Conservation (phyloP, 2,888 invertebrate species). For the Drosophila birchii region DNA sequence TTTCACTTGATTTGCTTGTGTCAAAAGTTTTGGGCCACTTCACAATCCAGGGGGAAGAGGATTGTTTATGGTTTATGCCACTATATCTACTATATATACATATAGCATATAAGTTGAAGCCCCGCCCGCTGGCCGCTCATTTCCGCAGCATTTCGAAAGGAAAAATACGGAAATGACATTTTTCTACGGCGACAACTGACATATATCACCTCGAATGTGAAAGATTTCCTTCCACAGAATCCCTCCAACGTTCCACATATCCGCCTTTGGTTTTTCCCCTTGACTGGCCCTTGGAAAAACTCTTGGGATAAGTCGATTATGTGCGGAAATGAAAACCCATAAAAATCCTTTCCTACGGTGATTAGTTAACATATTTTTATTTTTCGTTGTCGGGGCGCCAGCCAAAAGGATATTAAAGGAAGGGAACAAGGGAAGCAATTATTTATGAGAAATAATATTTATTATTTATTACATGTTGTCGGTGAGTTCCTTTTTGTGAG, state of each 20-base stretch:
- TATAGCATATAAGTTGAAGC: not conserved
- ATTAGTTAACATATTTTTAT: slow-evolving; percentile 84
- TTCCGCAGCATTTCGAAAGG: slow-evolving; percentile 61
- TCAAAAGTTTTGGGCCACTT: slow-evolving; percentile 58
- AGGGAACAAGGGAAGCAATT: slow-evolving; percentile 80
- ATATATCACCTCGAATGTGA: slow-evolving; percentile 70
- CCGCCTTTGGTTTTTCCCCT: slow-evolving; percentile 84
- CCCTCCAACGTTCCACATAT: slow-evolving; percentile 82
- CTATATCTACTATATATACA: slow-evolving; percentile 3
- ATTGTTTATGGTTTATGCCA: slow-evolving; percentile 52
- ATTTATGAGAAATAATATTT: slow-evolving; percentile 84
- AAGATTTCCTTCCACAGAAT: slow-evolving; percentile 52
- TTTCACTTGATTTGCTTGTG: slow-evolving; percentile 71
- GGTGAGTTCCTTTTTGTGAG: slow-evolving; percentile 39
- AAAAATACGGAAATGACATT: slow-evolving; percentile 76
- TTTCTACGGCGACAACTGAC: slow-evolving; percentile 63
- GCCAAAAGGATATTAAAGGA: slow-evolving; percentile 15
- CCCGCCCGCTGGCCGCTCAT: slow-evolving; percentile 48
- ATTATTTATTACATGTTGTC: slow-evolving; percentile 75
- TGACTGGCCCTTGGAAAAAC: slow-evolving; percentile 85
- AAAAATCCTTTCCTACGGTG: slow-evolving; percentile 84
- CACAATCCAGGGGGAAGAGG: slow-evolving; percentile 20
- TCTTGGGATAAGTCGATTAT: slow-evolving; percentile 70
- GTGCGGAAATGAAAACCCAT: slow-evolving; percentile 84
- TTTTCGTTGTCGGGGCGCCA: slow-evolving; percentile 54